phyloP scores from a whole-genome alignment of 2,888 invertebrate species.

The Actias luna region DNA sequence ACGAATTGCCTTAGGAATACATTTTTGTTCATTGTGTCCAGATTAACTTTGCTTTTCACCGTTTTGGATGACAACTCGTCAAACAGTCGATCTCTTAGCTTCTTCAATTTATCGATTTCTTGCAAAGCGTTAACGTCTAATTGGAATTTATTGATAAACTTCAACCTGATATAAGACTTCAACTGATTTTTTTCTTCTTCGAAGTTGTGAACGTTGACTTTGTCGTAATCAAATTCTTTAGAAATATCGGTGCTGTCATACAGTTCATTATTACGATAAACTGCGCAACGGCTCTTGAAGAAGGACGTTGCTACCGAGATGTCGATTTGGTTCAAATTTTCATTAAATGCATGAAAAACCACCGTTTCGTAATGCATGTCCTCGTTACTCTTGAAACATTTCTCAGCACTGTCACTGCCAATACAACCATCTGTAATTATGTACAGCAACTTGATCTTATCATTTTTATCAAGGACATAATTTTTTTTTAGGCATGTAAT shows the following conservation, averaged over 20 bases:
- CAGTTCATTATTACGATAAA: slow-evolving; percentile 37
- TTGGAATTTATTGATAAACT: slow-evolving; percentile 35
- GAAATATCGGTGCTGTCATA: slow-evolving; percentile 38
- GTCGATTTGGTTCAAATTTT: slow-evolving; percentile 21
- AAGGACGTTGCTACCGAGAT: slow-evolving; percentile 39
- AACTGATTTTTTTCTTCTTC: slow-evolving; percentile 33
- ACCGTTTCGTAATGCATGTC: slow-evolving; percentile 39
- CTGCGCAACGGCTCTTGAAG: slow-evolving; percentile 30
- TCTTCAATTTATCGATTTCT: slow-evolving; percentile 43
- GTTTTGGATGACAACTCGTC: slow-evolving; percentile 23
- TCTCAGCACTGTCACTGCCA: background rate
- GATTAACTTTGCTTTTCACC: slow-evolving; percentile 16
- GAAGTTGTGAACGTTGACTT: slow-evolving; percentile 35
- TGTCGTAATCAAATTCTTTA: slow-evolving; percentile 39
- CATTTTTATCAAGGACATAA: slow-evolving; percentile 17
- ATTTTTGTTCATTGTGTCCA: slow-evolving; percentile 35
- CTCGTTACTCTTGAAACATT: slow-evolving; percentile 32
- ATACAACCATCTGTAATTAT: slow-evolving; percentile 43
- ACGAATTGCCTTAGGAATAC: slow-evolving; percentile 32
- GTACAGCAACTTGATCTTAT: slow-evolving; percentile 37
- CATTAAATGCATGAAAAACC: slow-evolving; percentile 37
- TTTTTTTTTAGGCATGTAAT: slow-evolving; percentile 26
- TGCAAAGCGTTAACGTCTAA: slow-evolving; percentile 27
- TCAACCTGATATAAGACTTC: slow-evolving; percentile 45
- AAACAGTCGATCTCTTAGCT: slow-evolving; percentile 34